Evolutionary conservation across 2,888 invertebrate genomes (phyloP).

Genomic region (Cremastinae sp.): DNA sequence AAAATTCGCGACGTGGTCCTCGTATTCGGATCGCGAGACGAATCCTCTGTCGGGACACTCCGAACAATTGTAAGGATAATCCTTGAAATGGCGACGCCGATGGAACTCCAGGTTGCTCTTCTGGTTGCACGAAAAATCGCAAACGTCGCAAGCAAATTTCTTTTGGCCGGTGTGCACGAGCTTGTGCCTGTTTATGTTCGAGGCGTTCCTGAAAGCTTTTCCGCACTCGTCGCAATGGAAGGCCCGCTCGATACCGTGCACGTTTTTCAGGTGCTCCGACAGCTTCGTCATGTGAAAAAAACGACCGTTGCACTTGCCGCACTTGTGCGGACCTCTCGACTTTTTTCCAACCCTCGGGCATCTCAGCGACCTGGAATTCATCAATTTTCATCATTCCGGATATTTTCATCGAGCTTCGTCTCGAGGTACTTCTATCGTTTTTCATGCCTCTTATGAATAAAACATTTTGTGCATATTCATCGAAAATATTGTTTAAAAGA

Average conservation of each 20-base stretch:
- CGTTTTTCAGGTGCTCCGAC: slow-evolving; percentile 76
- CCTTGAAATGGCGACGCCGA: slow-evolving; percentile 71
- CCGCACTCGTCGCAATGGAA: slow-evolving; percentile 74
- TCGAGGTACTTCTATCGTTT: too few species aligned
- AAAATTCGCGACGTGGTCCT: slow-evolving; percentile 71
- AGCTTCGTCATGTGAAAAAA: slow-evolving; percentile 76
- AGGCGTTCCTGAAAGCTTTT: slow-evolving; percentile 71
- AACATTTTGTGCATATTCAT: too few species aligned
- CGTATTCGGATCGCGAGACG: slow-evolving; percentile 68
- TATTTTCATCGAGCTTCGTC: background rate
- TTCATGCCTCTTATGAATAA: too few species aligned
- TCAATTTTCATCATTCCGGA: slow-evolving; percentile 41
- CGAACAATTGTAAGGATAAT: slow-evolving; percentile 71
- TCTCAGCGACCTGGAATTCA: slow-evolving; percentile 68
- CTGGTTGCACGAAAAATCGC: slow-evolving; percentile 72
- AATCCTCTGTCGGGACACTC: slow-evolving; percentile 71
- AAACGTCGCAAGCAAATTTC: slow-evolving; percentile 71
- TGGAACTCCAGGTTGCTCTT: slow-evolving; percentile 74
- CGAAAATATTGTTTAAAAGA: too few species aligned
- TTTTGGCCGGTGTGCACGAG: slow-evolving; percentile 72
- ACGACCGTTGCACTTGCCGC: slow-evolving; percentile 72
- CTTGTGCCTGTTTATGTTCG: slow-evolving; percentile 75
- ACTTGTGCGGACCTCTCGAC: slow-evolving; percentile 70
- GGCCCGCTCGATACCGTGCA: slow-evolving; percentile 72
- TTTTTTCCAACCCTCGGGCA: slow-evolving; percentile 61